Conservation (phyloP, 2,797 vertebrate species). For the Notolepis coatsorum region DNA sequence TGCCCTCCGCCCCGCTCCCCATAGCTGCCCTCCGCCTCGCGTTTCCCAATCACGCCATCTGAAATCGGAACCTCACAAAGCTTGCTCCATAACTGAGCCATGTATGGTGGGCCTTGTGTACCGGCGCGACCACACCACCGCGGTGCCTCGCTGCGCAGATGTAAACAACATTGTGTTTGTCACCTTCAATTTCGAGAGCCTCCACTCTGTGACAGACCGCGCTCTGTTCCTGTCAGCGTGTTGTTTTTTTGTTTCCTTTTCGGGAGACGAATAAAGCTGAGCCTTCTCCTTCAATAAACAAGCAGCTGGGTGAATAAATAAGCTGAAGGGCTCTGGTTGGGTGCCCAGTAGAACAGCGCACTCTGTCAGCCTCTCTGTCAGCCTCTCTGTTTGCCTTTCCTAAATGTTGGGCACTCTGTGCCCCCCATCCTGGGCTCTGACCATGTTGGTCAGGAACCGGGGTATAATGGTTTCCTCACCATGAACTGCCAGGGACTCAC, state of each 20-base stretch:
- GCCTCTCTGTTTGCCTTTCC: constrained; percentile 50
- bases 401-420: constrained; percentile 43
- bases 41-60: constrained; percentile 58
- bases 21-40: constrained; percentile 28
- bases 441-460: constrained; percentile 44
- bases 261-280: constrained; percentile 70
- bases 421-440: constrained; percentile 25
- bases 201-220: constrained; percentile 72
- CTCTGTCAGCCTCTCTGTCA: constrained; percentile 69
- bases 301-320: constrained; percentile 79
- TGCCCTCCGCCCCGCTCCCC: constrained; percentile 6
- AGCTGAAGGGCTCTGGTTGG: constrained; percentile 69
- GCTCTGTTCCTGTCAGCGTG: constrained; percentile 66
- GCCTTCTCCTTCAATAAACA: constrained; percentile 76
- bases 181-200: constrained; percentile 71
- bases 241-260: constrained; percentile 69
- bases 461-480: constrained; percentile 53
- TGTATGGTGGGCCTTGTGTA: constrained; percentile 56
- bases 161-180: constrained; percentile 79
- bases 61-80: constrained; percentile 58
- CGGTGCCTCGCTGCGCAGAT: constrained; percentile 36
- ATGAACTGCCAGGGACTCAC: constrained; percentile 48
- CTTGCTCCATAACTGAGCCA: constrained; percentile 31
- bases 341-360: constrained; percentile 57
- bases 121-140: constrained; percentile 17